Base-by-base conservation (phyloP, 2,888 invertebrate species). In the Synanthedon tipuliformis region DNA sequence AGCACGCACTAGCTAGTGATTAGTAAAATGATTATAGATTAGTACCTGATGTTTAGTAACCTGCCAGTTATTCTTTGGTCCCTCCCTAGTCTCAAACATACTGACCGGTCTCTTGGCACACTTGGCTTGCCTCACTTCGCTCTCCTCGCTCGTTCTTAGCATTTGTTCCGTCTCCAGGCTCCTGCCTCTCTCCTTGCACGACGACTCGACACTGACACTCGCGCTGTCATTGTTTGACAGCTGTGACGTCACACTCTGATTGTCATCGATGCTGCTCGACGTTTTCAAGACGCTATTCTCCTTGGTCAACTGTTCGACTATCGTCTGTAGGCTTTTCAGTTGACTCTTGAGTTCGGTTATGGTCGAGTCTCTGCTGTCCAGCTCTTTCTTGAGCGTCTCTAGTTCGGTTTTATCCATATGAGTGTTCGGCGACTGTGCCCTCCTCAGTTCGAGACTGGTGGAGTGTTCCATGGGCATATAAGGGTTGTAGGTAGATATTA, bases 61-160 rank as follows among this genome's bases (percentile, higher is more conserved):
- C 81, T 89, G 89, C 79, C 90, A 88, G 73, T 90, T 87, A 82
- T 84, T 83, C 75, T 81, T 87, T 61, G 89, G 86, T 57, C 92
- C 93, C 84, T 94, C 91, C 63, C 95, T 90, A 60, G 94, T 90
- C 80, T 95, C 95, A 81, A 93, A 95, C 95, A 95, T 95, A 81
- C 95, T 95, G 63, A 93, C 93, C 64, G 95, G 95, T 68, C 95
- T 88, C 75, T 93, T 93, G 57, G 81, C 81, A 55, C 68, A 64
- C 63, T 81, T 83, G 50, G 78, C 60, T 16, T 79, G 72, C 68
- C 85, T 87, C 52, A 82, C 68, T 54, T 90, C 88, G 40, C 85
- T 80, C 16, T 90, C 88, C 57, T 89, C 89, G 34, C 79, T 66
- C 78, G 58, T 86, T 83, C 62, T 81, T 71, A 63, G 59, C 57